A percentile compares a stretch with the other conserved stretches of the same genome.
Conservation (phyloP, 2,797 vertebrate species). For the Chlorospingus semifuscus region DNA sequence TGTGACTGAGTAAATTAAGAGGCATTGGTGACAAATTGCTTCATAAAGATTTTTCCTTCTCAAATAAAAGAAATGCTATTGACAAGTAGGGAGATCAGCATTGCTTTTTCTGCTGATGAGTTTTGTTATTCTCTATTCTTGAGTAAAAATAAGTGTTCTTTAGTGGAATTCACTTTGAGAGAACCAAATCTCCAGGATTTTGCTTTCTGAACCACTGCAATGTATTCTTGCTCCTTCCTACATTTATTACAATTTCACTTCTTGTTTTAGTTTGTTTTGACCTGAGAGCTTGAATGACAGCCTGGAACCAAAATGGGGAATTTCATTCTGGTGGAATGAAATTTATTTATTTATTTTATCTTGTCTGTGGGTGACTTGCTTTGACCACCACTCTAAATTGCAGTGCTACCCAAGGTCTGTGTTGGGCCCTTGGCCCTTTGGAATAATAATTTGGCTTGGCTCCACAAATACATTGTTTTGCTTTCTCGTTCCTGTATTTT, state of each 20-base stretch:
- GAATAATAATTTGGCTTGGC: not conserved
- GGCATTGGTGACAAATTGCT: not conserved
- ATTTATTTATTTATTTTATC: not conserved
- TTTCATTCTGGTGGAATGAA: not conserved
- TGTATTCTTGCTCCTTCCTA: not conserved
- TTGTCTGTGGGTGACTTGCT: not conserved
- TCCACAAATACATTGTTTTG: not conserved
- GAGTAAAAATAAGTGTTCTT: not conserved
- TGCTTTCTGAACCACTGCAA: not conserved
- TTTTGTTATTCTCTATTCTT: not conserved
- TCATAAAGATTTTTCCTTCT: not conserved
- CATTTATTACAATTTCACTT: not conserved
- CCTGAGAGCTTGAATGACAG: not conserved
- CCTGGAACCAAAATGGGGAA: not conserved
- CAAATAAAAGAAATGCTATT: not conserved
- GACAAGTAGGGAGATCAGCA: not conserved
- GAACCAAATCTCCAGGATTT: not conserved
- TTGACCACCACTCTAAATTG: not conserved
- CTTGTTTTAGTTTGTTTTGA: not conserved
- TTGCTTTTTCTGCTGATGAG: not conserved
- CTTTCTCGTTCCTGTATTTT: not conserved
- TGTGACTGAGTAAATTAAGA: not conserved
- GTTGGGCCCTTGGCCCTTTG: accelerated
- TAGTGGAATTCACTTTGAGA: not conserved
- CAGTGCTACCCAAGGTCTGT: not conserved